Evolutionary conservation across 2,888 invertebrate species (phyloP).

Genomic region (Luffia ferchaultella): DNA sequence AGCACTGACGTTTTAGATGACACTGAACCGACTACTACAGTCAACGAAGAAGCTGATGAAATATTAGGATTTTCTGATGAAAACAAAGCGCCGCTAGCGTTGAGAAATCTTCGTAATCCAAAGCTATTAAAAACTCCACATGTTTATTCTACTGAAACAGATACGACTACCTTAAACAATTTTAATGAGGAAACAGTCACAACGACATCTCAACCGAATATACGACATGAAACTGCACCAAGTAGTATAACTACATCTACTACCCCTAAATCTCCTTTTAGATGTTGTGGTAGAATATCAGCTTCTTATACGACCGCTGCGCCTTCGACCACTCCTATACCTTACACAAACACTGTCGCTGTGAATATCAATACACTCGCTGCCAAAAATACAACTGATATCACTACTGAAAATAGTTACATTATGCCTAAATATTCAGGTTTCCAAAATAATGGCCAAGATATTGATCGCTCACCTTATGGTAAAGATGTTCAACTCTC

Average conservation of each 20-base stretch:
- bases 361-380: conserved; percentile 30
- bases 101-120: conserved; percentile 38
- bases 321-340: conserved; percentile 40
- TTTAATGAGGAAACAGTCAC: conserved; percentile 24
- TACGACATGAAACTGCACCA: conserved; percentile 12
- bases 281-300: conserved; percentile 52
- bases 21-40: conserved; percentile 66
- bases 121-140: conserved; percentile 36
- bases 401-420: conserved; percentile 37
- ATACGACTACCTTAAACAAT: conserved; percentile 28
- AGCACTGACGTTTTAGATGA: conserved; percentile 24
- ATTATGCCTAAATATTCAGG: conserved; percentile 39
- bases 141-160: conserved; percentile 10
- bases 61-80: conserved; percentile 80
- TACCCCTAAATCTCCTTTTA: conserved; percentile 39
- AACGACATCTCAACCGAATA: conserved; percentile 22
- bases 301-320: conserved; percentile 51
- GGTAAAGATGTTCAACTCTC: conserved; percentile 46
- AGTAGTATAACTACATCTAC: conserved; percentile 30
- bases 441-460: conserved; percentile 50
- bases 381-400: conserved; percentile 21
- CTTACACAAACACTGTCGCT: conserved; percentile 53
- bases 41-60: conserved; percentile 78
- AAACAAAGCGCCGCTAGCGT: conserved; percentile 31
- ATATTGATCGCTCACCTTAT: conserved; percentile 41